Conservation (phyloP, 2,113 vertebrate species). For the Elephantulus edwardii region DNA sequence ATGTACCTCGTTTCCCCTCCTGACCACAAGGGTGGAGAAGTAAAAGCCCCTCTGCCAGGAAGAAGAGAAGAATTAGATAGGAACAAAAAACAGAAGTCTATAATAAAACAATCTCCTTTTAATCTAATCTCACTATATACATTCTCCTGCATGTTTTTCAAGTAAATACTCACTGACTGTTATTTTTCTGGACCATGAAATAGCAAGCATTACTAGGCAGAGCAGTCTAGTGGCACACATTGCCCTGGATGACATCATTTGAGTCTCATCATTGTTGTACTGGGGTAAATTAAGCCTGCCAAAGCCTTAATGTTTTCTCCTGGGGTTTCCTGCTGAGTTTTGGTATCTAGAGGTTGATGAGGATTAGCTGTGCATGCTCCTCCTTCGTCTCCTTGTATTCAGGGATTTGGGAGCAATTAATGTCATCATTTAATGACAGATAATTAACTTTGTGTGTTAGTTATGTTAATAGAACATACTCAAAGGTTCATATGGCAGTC, state of each 20-base stretch:
- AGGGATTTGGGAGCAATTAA: constrained; percentile 54
- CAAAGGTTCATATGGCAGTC: constrained; percentile 12
- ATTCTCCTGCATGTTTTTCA: neutral
- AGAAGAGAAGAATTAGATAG: neutral
- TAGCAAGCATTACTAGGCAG: neutral
- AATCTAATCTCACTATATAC: neutral
- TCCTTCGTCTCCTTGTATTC: constrained; percentile 43
- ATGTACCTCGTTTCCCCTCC: neutral
- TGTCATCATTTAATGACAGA: constrained; percentile 53
- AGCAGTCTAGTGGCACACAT: neutral
- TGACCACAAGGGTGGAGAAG: neutral
- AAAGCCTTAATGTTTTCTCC: constrained; percentile 26
- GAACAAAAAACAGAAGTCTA: neutral
- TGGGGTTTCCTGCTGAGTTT: constrained; percentile 38
- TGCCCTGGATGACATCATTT: neutral
- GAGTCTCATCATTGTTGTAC: neutral
- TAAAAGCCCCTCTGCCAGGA: neutral
- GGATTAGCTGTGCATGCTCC: neutral
- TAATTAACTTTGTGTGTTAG: constrained; percentile 48
- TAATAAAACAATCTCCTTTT: neutral
- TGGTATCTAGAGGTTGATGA: neutral
- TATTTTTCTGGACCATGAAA: neutral
- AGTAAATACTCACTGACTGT: neutral
- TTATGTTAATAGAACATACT: constrained; percentile 12
- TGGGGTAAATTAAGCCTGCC: constrained; percentile 27